Evolutionary conservation across 2,113 vertebrate genomes (phyloP), one percentile per base, ranked within the genome.

Genomic region (Poicephalus gulielmi): DNA sequence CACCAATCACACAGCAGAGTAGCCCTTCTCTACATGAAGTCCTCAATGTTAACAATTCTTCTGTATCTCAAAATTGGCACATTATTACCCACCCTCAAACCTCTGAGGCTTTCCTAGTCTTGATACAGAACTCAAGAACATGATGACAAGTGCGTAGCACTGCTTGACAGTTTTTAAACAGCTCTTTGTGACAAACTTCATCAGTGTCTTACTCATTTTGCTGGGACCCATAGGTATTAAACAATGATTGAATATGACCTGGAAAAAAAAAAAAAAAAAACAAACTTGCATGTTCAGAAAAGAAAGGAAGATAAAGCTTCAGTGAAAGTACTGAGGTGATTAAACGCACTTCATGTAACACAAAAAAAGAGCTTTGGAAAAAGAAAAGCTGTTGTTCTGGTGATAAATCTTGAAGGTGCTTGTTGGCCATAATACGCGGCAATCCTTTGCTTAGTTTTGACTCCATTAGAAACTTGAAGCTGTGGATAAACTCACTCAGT

Each of bases 41-140:
- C 89, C 96, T 74, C 75, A 93, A 24, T 33, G 74, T 89, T 97
- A 96, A 89, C 63, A 92, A 74, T 75, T 95, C 64, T 91, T 96
- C 81, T 59, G 3, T 71, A 92, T 41, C 55, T 91, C 79, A 89
- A 93, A 92, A 96, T 94, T 81, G 81, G 92, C 74, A 31, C 43
- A 2, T 85, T 85, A 70, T 23, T 6, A 8, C 37, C 79, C 91
- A 71, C 39, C 28, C 59, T 94, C 33, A 83, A 77, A 57, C 83
- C 59, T 90, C 35, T 16, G 23, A 83, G 47, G 80, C 66, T 88
- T 84, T 82, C 64, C 50, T 73, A 37, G 71, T 71, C 79, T 84
- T 73, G 31, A 86, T 63, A 73, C 19, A 82, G 57, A 86, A 74
- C 30, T 89, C 4, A 11, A 41, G 55, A 86, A 86, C 80, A 41